phyloP scores from a whole-genome alignment of 2,888 invertebrate species.

The Aproaerema taeniolella region DNA sequence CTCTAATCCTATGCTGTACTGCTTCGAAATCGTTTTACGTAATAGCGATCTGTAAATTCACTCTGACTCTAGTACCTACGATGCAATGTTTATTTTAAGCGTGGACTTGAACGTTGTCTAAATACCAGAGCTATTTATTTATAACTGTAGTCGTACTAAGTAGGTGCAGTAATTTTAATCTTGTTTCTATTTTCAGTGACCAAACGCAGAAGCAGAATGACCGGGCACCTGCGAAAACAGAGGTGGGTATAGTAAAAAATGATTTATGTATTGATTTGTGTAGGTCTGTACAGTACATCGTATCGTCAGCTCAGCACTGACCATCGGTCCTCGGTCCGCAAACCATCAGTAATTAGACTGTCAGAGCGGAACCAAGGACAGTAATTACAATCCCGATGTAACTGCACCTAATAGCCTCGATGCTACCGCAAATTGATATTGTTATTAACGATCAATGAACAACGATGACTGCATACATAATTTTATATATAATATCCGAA shows the following conservation, averaged over 20 bases:
- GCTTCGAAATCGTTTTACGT: not conserved
- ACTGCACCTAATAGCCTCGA: conserved; percentile 46
- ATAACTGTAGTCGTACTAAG: conserved; percentile 16
- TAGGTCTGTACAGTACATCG: too few relatives aligned
- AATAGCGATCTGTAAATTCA: not conserved
- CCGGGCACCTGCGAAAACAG: conserved; percentile 57
- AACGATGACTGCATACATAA: too few relatives aligned
- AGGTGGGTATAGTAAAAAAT: conserved; percentile 70
- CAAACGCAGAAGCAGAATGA: conserved; percentile 53
- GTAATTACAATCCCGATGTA: conserved; percentile 50
- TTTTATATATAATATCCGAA: too few relatives aligned
- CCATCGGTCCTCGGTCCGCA: conserved; percentile 40
- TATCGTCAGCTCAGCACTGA: conserved; percentile 36
- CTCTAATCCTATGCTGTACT: conserved; percentile 12
- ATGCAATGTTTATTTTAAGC: conserved; percentile 14
- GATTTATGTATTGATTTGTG: too few relatives aligned
- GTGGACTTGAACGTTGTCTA: conserved; percentile 13
- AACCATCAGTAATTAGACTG: conserved; percentile 57
- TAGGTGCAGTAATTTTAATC: conserved; percentile 18
- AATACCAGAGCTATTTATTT: conserved; percentile 14
- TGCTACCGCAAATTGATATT: conserved; percentile 34
- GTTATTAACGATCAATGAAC: conserved; percentile 16
- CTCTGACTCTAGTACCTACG: too few relatives aligned
- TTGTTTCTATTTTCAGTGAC: conserved; percentile 51
- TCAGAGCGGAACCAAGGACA: conserved; percentile 69